Evolutionary conservation across 2,113 vertebrate species (phyloP), one percentile per base, ranked within the genome.

Genomic region (Menura novaehollandiae): DNA sequence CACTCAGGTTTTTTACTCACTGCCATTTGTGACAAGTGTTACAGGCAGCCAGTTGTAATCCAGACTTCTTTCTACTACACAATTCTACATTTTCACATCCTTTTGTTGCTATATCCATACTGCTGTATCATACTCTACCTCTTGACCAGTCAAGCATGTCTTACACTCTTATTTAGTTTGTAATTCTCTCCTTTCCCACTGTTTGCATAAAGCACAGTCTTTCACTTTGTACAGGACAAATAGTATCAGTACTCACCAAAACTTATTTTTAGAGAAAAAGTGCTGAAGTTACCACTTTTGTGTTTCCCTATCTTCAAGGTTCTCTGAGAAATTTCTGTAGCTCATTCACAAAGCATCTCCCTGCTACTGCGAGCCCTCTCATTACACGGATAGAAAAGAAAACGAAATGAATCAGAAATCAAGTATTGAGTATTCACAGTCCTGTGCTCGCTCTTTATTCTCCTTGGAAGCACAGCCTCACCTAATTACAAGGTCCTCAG

Each of bases 371-470:
- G 0, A 79, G 58, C 33, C 59, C 49, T 51, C 56, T 78, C 9
- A 4, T 78, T 56, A 39, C 26, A 46, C 9, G 41, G 16, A 35
- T 2, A 44, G 37, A 83, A 71, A 81, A 28, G 6, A 85, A 94
- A 87, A 81, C 7, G 0, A 93, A 81, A 7, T 15, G 60, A 72
- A 62, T 46, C 24, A 51, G 58, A 76, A 94, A 91, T 64, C 44
- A 44, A 37, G 64, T 1, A 3, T 0, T 46, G 33, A 63, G 15
- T 5, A 8, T 16, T 82, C 12, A 9, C 3, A 56, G 22, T 1
- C 56, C 32, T 56, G 15, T 71, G 17, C 17, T 89, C 5, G 3
- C 17, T 87, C 60, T 24, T 73, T 37, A 49, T 47, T 13, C n/a
- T 52, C 44, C 53, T 74, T 75, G 26, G 47, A 81, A 93, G 55